Base-by-base conservation (phyloP, 1,140 invertebrate species). In the Drosophila sp. region DNA sequence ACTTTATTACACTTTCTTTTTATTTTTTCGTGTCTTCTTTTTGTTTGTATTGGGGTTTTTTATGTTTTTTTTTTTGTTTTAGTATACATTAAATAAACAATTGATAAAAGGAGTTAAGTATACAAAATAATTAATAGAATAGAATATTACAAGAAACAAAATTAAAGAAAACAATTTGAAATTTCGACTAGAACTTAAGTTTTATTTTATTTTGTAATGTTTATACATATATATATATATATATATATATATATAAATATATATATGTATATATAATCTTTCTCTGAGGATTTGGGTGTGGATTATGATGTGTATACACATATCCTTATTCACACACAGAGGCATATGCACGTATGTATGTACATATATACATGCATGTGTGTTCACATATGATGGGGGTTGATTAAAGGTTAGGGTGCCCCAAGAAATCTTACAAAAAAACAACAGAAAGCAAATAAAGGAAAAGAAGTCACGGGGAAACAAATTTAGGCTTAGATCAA, bases 111-210 rank as follows among this genome's bases (percentile, higher is more conserved):
- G 44, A 60, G 57, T 65, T 58, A 35, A 58, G 56, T 58, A 35
- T 58, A 58, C 33, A 58, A 58, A 77, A 68, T 33, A 66, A 66
- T 72, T 61, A 64, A 61, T 62, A 44, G 17, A 64, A 61, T 62
- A 44, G 17, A 61, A 40, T 23, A 47, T 47, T 50, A 75, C 64
- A 60, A 38, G 35, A 38, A 64, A 72, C 29, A 40, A 32, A 66
- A 76, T 50, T 8, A 66, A 66, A 63, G 66, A 78, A 82, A 89
- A 80, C 70, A 83, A 86, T 86, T 90, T 90, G 56, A 86, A 91
- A 91, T 91, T 91, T 91, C 84, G 90, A 91, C 90, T 91, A 91
- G 90, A 91, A 90, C 90, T 91, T 90, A 90, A 72, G 54, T 72
- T 54, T 78, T 87, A 87, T 38, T 35, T 67, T 68, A 64, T 55